These are phyloP conservation scores for Diaphora mendica DNA, from an alignment of 2,888 invertebrate species.

Conservation along the genomic window DNA sequence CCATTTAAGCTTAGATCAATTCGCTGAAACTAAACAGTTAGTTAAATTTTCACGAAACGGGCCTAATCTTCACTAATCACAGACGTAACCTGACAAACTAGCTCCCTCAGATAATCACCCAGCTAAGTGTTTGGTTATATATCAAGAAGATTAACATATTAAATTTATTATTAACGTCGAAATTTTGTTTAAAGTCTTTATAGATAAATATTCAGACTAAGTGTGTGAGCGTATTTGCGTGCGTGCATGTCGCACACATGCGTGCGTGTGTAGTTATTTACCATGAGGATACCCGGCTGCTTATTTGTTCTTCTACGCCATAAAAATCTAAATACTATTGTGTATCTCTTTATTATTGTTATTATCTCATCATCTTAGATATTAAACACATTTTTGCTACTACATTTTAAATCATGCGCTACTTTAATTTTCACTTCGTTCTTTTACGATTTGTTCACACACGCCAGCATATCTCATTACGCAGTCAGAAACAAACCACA, in stretches of 20 bases:
- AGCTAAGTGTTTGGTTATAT: slow-evolving; percentile 30
- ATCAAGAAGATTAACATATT: slow-evolving; percentile 39
- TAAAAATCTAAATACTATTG: too few species aligned
- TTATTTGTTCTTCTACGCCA: too few species aligned
- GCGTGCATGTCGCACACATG: too few species aligned
- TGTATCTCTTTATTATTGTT: too few species aligned
- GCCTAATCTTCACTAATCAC: slow-evolving; percentile 36
- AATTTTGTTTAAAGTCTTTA: slow-evolving; percentile 25
- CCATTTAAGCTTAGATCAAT: not conserved
- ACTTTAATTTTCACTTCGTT: not conserved
- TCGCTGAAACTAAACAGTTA: slow-evolving; percentile 7
- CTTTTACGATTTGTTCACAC: slow-evolving; percentile 15
- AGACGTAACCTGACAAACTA: slow-evolving; percentile 27
- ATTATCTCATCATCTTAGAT: too few species aligned
- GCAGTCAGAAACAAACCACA: slow-evolving; percentile 45
- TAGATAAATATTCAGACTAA: not conserved
- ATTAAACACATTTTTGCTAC: too few species aligned
- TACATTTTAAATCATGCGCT: too few species aligned
- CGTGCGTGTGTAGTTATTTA: too few species aligned
- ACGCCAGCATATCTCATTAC: slow-evolving; percentile 35
- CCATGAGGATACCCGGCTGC: too few species aligned
- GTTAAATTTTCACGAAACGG: slow-evolving; percentile 28
- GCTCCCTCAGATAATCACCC: slow-evolving; percentile 35
- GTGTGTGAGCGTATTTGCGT: too few species aligned
- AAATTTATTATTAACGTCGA: slow-evolving; percentile 38